Base-by-base conservation (phyloP, 2,888 invertebrate genomes). In the Ypsolopha sequella region DNA sequence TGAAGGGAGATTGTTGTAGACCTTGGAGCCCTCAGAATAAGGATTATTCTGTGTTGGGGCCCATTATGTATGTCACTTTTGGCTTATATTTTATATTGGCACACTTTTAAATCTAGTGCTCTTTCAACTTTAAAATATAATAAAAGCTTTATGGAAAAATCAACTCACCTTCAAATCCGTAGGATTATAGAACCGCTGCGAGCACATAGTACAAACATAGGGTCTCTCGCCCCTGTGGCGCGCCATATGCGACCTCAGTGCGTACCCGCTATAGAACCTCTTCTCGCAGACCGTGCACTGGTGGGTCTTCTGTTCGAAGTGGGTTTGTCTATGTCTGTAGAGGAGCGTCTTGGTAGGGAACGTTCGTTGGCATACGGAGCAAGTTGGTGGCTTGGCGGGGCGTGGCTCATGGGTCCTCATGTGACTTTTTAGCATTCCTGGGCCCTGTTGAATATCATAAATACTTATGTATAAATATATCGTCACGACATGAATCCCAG, bases 351-450 rank as follows among this genome's bases (percentile, higher is more conserved):
- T 90, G 45, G 88, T 88, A 51, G 87, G 79, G 67, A 90, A 90
- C 2, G 85, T 86, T 6, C 89, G 87, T 56, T 88, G 87, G 65
- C 90, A 90, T 35, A 90, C 89, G 7, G 88, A 88, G 64, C 90
- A 90, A 0, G 89, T 87, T 0, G 90, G 90, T 56, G 87, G 87
- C 59, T 88, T 88, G 0, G 88, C 86, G 0, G 89, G 88, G 0
- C 89, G 82, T 58, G 88, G 75, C 59, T 89, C 88, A 69, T 90
- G 90, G 0, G 90, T 90, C 8, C 90, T 88, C 90, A 90, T 90
- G 63, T 90, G 90, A 89, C 90, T 90, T 60, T 89, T 89, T 36
- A 90, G 65, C 90, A 90, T 90, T 11, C 90, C 90, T 0, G 90
- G 90, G 7, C 90, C 90, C 81, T 85, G 65, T 1, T 51, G 46